Conservation (phyloP, 2,113 vertebrate species). For the Oreotrochilus melanogaster region DNA sequence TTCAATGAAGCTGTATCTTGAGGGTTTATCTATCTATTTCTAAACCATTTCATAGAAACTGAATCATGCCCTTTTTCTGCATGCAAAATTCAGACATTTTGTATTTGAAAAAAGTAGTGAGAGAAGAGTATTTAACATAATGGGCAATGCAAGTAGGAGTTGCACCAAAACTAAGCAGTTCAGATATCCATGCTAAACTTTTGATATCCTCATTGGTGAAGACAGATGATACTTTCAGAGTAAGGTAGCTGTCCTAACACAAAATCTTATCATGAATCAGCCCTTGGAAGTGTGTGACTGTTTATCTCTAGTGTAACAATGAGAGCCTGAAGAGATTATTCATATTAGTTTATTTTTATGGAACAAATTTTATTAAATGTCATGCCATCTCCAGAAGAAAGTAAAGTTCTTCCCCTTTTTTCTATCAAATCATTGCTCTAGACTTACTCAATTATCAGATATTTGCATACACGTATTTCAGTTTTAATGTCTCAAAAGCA, state of each 20-base stretch:
- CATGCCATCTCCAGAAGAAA: not conserved
- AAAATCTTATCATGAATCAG: not conserved
- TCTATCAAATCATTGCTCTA: not conserved
- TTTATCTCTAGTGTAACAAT: not conserved
- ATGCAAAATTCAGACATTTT: not conserved
- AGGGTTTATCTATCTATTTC: not conserved
- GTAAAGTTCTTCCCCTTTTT: not conserved
- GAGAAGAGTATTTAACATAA: not conserved
- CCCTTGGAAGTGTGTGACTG: not conserved
- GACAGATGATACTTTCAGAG: accelerated
- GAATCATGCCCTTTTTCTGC: not conserved
- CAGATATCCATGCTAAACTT: not conserved
- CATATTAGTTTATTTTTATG: not conserved
- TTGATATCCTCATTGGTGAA: not conserved
- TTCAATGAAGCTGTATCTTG: not conserved
- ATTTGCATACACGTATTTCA: not conserved
- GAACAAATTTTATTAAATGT: not conserved
- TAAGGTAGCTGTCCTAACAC: not conserved
- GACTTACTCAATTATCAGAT: not conserved
- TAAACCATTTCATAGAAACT: not conserved
- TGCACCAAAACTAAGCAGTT: not conserved
- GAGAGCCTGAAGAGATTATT: not conserved
- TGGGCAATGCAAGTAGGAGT: not conserved
- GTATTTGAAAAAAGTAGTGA: not conserved
- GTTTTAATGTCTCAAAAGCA: not conserved